phyloP scores from a whole-genome alignment of 64 coral and sea anemone genomes.

The Stichodactyla helianthus region DNA sequence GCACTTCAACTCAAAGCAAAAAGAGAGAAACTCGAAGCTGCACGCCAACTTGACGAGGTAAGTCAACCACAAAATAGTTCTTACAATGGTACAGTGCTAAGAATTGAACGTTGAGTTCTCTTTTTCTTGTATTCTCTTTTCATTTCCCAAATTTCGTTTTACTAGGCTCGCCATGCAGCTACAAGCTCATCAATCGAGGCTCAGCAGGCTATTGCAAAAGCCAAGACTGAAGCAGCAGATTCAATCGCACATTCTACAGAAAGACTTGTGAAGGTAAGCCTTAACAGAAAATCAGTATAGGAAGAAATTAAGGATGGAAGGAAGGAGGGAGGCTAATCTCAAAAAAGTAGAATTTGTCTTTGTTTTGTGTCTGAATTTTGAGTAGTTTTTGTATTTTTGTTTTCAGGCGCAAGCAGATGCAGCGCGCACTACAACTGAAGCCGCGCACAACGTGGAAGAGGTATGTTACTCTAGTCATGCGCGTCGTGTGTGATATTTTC shows the following conservation, averaged over 20 bases:
- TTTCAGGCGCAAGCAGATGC: slow-evolving; percentile 61
- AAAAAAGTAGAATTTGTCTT: no score
- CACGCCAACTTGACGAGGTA: slow-evolving; percentile 93
- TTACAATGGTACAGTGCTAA: no score
- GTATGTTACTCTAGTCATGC: not conserved
- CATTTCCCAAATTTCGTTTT: not conserved
- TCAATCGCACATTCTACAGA: slow-evolving; percentile 61
- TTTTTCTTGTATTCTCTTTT: not conserved
- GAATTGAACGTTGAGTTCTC: not conserved
- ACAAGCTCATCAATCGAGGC: slow-evolving; percentile 68
- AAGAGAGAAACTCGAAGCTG: slow-evolving; percentile 83
- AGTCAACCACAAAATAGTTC: not conserved
- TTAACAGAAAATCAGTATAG: not conserved
- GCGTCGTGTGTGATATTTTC: no score
- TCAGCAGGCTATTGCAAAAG: slow-evolving; percentile 62
- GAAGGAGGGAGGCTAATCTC: not conserved
- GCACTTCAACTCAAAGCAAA: slow-evolving; percentile 73
- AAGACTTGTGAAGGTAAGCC: slow-evolving; percentile 68
- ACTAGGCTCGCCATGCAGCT: slow-evolving; percentile 71
- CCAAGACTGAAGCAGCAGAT: slow-evolving; percentile 63
- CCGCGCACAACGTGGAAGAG: slow-evolving; percentile 59
- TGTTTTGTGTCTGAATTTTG: not conserved
- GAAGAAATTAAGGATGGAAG: not conserved
- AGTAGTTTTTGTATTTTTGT: not conserved
- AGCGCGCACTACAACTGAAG: slow-evolving; percentile 43